Evolutionary conservation across 2,113 vertebrate species (phyloP).

Genomic region (Carlito syrichta): DNA sequence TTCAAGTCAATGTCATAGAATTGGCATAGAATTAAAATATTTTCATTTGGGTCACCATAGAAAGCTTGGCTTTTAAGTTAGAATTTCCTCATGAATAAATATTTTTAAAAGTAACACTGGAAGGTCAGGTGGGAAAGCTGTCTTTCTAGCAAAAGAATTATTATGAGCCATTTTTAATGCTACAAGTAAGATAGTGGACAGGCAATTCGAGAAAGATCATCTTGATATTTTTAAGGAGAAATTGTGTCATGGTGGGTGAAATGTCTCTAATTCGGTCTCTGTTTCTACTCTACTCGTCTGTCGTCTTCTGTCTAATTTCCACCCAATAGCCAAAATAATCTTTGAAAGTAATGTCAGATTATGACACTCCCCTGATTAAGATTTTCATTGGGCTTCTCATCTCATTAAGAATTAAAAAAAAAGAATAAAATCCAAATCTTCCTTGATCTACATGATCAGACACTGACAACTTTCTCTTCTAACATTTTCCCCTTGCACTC

Average conservation of each 20-base stretch:
- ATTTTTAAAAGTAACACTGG: not conserved
- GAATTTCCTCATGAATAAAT: not conserved
- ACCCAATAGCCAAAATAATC: not conserved
- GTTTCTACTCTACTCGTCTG: not conserved
- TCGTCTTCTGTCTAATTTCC: not conserved
- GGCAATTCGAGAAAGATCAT: not conserved
- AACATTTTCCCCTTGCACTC: not conserved
- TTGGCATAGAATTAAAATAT: too few species aligned
- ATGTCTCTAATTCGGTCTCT: not conserved
- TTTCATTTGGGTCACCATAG: too few species aligned
- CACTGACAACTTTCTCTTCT: not conserved
- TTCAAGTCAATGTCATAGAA: too few species aligned
- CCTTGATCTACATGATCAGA: not conserved
- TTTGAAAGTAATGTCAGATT: not conserved
- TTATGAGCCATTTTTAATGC: not conserved
- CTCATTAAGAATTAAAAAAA: too few species aligned
- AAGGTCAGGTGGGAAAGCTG: not conserved
- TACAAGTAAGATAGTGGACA: rapidly evolving
- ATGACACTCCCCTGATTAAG: not conserved
- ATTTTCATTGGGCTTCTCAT: not conserved
- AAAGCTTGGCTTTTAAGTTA: not conserved
- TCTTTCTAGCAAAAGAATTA: not conserved
- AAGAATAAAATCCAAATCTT: not conserved
- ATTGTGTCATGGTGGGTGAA: not conserved
- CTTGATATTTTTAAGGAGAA: not conserved